A percentile compares a stretch with the other conserved stretches of the same genome.
phyloP scores from a whole-genome alignment of 1,140 invertebrate genomes.

The Octopus sinensis region DNA sequence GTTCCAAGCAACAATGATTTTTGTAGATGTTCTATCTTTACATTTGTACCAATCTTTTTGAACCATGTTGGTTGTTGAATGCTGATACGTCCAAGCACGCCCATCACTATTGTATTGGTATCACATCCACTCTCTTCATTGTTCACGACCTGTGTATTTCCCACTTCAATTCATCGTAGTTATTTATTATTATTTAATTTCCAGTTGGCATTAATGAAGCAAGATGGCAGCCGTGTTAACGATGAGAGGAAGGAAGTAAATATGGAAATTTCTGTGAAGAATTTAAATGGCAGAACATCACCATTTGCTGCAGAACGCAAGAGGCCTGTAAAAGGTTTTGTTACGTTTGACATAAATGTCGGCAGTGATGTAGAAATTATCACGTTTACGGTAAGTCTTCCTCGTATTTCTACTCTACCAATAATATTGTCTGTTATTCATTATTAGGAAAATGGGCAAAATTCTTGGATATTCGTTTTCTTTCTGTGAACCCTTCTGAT shows the following conservation, averaged over 20 bases:
- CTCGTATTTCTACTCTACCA: not conserved
- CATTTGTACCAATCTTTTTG: too few species aligned
- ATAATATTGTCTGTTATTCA: too few species aligned
- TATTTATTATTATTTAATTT: not conserved
- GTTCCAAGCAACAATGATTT: too few species aligned
- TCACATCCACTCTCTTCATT: too few species aligned
- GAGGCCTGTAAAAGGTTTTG: conserved; percentile 41
- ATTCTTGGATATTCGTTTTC: too few species aligned
- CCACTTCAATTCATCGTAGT: not conserved
- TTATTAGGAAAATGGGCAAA: too few species aligned
- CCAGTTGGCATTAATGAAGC: conserved; percentile 46
- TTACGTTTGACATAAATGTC: conserved; percentile 36
- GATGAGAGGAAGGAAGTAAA: conserved; percentile 13
- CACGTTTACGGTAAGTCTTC: conserved; percentile 27
- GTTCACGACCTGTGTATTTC: too few species aligned
- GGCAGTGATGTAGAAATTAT: conserved; percentile 21
- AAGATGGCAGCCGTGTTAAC: conserved; percentile 45
- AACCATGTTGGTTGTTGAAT: too few species aligned
- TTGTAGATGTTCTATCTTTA: too few species aligned
- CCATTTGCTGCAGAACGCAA: not conserved
- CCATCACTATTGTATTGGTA: too few species aligned
- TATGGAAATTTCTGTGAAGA: conserved; percentile 16
- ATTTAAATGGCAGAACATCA: not conserved
- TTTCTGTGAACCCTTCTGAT: too few species aligned
- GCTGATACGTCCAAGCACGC: too few species aligned